Conservation (phyloP, 37 sponge, comb jelly and placozoan species). For the Mnemiopsis leidyi region DNA sequence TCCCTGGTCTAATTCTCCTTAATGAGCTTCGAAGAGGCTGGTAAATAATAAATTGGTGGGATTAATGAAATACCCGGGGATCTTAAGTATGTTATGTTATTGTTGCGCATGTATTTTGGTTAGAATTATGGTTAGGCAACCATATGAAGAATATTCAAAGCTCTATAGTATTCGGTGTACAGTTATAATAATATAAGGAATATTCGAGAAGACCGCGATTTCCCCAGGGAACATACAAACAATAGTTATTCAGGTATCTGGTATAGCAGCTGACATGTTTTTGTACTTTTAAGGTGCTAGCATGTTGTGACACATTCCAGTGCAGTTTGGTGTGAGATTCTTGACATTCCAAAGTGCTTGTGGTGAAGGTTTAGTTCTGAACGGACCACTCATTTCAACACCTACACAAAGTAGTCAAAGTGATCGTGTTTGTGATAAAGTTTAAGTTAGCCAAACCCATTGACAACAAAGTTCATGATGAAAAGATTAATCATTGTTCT, state of each 20-base stretch:
- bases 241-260: too few species aligned
- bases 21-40: background rate
- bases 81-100: background rate
- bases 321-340: background rate
- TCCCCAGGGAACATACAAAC: background rate
- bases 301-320: background rate
- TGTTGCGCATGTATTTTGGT: background rate
- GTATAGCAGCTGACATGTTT: background rate
- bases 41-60: background rate
- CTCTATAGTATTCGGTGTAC: background rate
- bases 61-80: background rate
- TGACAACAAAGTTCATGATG: too few species aligned
- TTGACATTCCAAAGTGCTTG: too few species aligned
- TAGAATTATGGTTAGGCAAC: background rate
- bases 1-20: background rate
- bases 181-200: background rate
- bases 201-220: background rate
- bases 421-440: too few species aligned
- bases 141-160: too few species aligned
- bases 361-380: too few species aligned
- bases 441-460: too few species aligned
- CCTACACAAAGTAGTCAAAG: too few species aligned
- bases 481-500: too few species aligned
- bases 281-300: too few species aligned
- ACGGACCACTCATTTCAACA: too few species aligned